phyloP scores from a whole-genome alignment of 2,113 vertebrate species.

The cattle (Bos taurus) region ARS-UCD2.0 NC_037344.1:29092501-29093000 shows the following conservation, averaged over 20 bases:
- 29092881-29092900: not conserved
- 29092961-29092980: slow-evolving; percentile 63
- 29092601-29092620: not conserved
- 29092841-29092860: not conserved
- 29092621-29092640: not conserved
- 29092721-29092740: slow-evolving; percentile 26
- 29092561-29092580: not conserved
- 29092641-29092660: not conserved
- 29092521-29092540: not conserved
- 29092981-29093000: slow-evolving; percentile 70
- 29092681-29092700: slow-evolving; percentile 37
- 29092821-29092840: not conserved
- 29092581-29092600: not conserved
- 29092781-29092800: slow-evolving; percentile 45
- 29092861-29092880: not conserved
- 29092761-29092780: slow-evolving; percentile 39
- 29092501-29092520: not conserved
- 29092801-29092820: slow-evolving; percentile 12
- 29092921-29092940: slow-evolving; percentile 26
- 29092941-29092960: slow-evolving; percentile 53
- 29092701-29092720: slow-evolving; percentile 19
- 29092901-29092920: not conserved
- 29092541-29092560: not conserved
- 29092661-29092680: slow-evolving; percentile 13
- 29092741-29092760: slow-evolving; percentile 44